Base-by-base conservation (phyloP, 2,888 invertebrate genomes). In the Eucera pruinosa region DNA sequence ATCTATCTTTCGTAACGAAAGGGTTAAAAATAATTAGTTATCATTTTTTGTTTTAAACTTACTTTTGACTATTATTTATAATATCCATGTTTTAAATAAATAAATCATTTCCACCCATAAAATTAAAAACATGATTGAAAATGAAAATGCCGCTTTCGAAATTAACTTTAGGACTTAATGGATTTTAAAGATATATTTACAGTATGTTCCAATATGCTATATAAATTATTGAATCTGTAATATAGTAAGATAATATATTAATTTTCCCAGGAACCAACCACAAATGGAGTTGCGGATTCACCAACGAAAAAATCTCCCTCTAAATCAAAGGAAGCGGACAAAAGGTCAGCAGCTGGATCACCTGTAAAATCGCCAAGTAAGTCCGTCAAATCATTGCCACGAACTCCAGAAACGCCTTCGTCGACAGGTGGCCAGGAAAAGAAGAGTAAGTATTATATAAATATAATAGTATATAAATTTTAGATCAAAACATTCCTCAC, bases 281-380 rank as follows among this genome's bases (percentile, higher is more conserved):
- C 94, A 79, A 97, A 97, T 92, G 96, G 95, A 48, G 95, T 95
- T 61, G 94, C 95, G 48, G 94, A 94, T 69, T 96, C 96, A 27
- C 96, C 96, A 72, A 95, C 95, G 73, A 97, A 96, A 93, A 90
- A 89, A 60, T 93, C 95, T 55, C 94, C 95, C 64, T 93, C 94
- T 2, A 94, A 95, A 89, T 85, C 93, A 93, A 43, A 86, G 73
- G 89, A 90, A 7, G 78, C 73, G n/a, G 93, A 93, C 65, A 93
- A 93, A 84, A 87, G 85, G 77, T 93, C 92, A 86, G 88, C 92
- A 74, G 93, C 93, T 36, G 88, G 87, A 5, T 92, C 92, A 9
- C 91, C 91, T 2, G 80, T 94, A 5, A 93, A 95, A 82, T 94
- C 95, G 48, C 94, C 95, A 6, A 94, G 94, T 92, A 95, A 95